phyloP scores from a whole-genome alignment of 1,140 invertebrate genomes.

The Drosophila rhopaloa region DNA sequence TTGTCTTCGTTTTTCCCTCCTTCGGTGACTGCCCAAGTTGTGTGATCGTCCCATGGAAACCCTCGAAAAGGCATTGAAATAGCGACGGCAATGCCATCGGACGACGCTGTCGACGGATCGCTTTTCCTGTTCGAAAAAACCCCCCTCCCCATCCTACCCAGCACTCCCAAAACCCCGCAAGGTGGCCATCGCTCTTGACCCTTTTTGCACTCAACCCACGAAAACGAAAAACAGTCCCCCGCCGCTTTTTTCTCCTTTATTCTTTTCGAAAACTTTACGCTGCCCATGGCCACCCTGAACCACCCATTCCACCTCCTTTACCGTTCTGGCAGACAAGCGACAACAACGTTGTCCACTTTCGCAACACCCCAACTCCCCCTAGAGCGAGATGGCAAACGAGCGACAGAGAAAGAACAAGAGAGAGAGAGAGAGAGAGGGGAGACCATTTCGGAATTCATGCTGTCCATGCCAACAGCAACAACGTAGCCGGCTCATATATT shows the following conservation, averaged over 20 bases:
- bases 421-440: conserved; percentile 20
- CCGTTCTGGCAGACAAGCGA: conserved; percentile 69
- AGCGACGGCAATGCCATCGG: conserved; percentile 57
- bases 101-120: conserved; percentile 27
- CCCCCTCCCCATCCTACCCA: not conserved
- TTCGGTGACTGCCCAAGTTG: conserved; percentile 31
- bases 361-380: conserved; percentile 44
- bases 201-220: conserved; percentile 69
- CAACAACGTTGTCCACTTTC: conserved; percentile 82
- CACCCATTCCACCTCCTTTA: not conserved
- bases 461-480: conserved; percentile 75
- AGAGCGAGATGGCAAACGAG: conserved; percentile 21
- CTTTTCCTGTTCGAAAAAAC: conserved; percentile 40
- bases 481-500: conserved; percentile 81
- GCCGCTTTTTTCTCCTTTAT: conserved; percentile 62
- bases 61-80: conserved; percentile 46
- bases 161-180: conserved; percentile 20
- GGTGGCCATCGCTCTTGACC: conserved; percentile 76
- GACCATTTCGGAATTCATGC: conserved; percentile 47
- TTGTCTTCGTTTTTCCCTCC: not conserved
- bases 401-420: not conserved
- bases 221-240: conserved; percentile 29
- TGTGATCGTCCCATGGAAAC: conserved; percentile 56
- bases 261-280: conserved; percentile 78
- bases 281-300: conserved; percentile 50